These are phyloP conservation scores for Zosterops lateralis DNA, from an alignment of 2,113 vertebrate species.

Conservation along the genomic window DNA sequence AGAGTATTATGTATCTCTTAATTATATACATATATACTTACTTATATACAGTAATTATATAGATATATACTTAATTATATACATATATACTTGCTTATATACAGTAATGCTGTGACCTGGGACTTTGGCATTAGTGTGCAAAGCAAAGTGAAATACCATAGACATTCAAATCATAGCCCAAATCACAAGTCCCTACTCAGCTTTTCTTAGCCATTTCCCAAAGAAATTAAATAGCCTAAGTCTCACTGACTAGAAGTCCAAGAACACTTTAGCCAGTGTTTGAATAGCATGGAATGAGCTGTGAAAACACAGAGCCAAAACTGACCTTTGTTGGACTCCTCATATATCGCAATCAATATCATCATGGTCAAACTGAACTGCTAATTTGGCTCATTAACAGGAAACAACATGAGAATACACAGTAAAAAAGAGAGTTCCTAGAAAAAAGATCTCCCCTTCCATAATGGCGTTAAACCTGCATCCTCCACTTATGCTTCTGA, in stretches of 20 bases:
- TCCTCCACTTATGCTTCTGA: background rate
- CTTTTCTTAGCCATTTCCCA: background rate
- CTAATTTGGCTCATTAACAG: background rate
- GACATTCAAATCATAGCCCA: background rate
- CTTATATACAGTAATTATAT: background rate
- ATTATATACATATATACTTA: background rate
- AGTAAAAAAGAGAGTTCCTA: background rate
- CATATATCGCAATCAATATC: background rate
- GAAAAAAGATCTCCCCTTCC: background rate
- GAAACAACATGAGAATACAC: background rate
- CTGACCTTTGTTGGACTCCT: background rate
- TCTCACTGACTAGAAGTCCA: background rate
- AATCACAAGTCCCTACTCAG: background rate
- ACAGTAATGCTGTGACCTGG: background rate
- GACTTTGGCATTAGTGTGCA: background rate
- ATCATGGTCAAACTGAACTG: background rate
- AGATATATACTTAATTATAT: background rate
- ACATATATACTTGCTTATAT: background rate
- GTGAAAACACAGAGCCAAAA: background rate
- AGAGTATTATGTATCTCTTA: background rate
- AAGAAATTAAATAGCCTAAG: background rate
- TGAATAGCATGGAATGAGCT: background rate
- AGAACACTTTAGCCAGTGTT: background rate
- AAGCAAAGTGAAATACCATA: background rate
- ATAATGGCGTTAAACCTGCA: background rate